Base-by-base conservation (phyloP, 2,113 vertebrate genomes). In the Phalacrocorax pelagicus region DNA sequence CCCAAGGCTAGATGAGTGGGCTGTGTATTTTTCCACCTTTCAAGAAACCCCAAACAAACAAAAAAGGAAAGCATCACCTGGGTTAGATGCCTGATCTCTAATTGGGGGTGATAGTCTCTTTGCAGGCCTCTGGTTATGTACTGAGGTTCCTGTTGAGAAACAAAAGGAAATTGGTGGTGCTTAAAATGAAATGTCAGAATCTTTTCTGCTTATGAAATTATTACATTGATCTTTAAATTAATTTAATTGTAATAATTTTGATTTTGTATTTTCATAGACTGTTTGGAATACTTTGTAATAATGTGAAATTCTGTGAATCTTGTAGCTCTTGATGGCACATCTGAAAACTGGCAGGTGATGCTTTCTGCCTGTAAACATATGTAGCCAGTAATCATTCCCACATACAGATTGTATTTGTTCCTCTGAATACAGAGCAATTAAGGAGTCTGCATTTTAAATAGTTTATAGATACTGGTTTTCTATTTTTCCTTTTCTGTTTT, bases 141-240 rank as follows among this genome's bases (percentile, higher is more conserved):
- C 58, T 66, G 49, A 59, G n/a, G 62, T 92, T 91, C 73, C 70
- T 96, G 36, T 21, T 44, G 40, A 87, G 46, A 18, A 87, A 65
- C 57, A 84, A 79, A 94, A 91, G 72, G 61, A 91, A 94, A 87
- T 3, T 14, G 24, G 22, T 46, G 27, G 18, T 42, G 36, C 40
- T 87, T 81, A 65, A 89, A 81, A 75, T 10, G 12, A 94, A 94
- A 93, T 75, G 34, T 72, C 83, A 91, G 69, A 91, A 52, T 83
- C 16, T 11, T 65, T 79, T 81, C 27, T 66, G 44, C 65, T 72
- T 69, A 61, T 59, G 21, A 80, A 74, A 67, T 84, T 12, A 66
- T 32, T 49, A 40, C 3, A 7, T 29, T 52, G 34, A 59, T 54
- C 40, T 86, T 54, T 27, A 63, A 67, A 82, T 52, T 40, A 47